These are phyloP conservation scores for Cyprinodon diabolis DNA, from an alignment of 2,797 vertebrate genomes.

Conservation along the genomic window DNA sequence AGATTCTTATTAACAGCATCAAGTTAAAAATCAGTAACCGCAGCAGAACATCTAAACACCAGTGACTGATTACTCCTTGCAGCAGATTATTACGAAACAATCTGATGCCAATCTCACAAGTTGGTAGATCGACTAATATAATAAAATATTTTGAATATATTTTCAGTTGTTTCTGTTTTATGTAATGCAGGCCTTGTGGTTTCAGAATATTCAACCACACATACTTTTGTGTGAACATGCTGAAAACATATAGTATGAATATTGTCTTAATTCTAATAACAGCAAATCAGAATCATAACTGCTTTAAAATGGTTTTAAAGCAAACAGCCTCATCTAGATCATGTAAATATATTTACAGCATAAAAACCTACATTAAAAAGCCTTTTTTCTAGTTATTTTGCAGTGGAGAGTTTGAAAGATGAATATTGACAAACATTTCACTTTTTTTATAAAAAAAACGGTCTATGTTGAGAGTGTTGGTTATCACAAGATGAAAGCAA, in stretches of 20 bases:
- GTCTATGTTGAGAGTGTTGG: background rate
- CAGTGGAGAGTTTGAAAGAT: background rate
- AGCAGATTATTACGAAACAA: background rate
- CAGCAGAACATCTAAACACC: background rate
- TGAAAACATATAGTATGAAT: background rate
- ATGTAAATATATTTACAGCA: background rate
- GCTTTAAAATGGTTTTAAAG: background rate
- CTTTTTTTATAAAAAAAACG: background rate
- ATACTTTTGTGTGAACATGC: background rate
- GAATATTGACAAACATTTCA: background rate
- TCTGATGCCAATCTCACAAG: slow-evolving; percentile 1
- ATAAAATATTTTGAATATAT: slow-evolving; percentile 9
- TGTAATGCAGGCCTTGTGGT: background rate
- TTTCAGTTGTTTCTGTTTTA: background rate
- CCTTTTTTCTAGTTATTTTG: background rate
- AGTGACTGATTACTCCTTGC: slow-evolving; percentile 1
- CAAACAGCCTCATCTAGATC: background rate
- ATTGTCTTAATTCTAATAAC: background rate
- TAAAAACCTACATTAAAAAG: background rate
- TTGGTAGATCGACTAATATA: slow-evolving; percentile 4
- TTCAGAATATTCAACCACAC: background rate
- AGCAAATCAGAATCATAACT: background rate
- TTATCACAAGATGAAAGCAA: background rate
- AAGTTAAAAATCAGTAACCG: background rate
- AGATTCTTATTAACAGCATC: background rate